Percentiles rank a stretch among this genome's conserved stretches.
Conservation (phyloP, 2,888 invertebrate genomes). For the Nymphalis urticae region DNA sequence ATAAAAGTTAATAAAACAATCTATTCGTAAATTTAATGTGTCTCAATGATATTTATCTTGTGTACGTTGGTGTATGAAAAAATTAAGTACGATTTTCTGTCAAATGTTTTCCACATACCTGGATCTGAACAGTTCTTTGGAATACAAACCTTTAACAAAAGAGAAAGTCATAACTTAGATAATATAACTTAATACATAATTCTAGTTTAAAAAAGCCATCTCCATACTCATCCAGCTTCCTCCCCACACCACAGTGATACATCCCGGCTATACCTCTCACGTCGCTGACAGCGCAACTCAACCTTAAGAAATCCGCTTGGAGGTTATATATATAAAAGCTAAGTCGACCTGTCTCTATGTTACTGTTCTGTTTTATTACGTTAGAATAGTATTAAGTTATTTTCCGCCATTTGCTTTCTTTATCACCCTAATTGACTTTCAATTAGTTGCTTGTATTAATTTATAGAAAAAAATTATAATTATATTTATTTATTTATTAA, state of each 20-base stretch:
- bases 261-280: constrained; percentile 37
- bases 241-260: constrained; percentile 42
- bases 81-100: no score
- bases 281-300: constrained; percentile 21
- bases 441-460: background rate
- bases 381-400: background rate
- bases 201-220: constrained; percentile 22
- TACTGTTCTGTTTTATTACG: constrained; percentile 9
- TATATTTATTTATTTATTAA: no score
- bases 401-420: background rate
- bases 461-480: no score
- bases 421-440: background rate
- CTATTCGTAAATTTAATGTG: no score
- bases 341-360: constrained; percentile 25
- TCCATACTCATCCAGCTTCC: constrained; percentile 37
- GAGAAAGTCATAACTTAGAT: no score
- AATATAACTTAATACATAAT: background rate
- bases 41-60: no score
- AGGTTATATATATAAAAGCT: constrained; percentile 15
- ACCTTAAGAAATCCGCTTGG: constrained; percentile 55
- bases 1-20: no score
- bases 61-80: no score
- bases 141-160: no score
- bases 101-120: no score
- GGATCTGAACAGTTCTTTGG: no score